Base-by-base conservation (phyloP, 2,797 vertebrate genomes). In the Martes flavigula region DNA sequence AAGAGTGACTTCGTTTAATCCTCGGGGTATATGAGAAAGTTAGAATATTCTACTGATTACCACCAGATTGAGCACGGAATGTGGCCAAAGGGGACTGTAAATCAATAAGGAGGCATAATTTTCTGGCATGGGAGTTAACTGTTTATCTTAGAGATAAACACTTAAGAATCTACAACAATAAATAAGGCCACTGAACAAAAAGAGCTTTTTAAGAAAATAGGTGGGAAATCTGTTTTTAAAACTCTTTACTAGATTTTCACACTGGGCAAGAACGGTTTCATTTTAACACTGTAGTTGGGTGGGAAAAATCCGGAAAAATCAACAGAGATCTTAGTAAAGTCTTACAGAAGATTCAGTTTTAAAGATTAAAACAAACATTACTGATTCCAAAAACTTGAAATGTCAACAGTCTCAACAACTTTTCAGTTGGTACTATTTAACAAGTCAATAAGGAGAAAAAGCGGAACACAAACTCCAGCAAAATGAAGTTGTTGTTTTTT, bases 111-210 rank as follows among this genome's bases (percentile, higher is more conserved):
- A 87, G 54, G 87, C 38, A 73, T 64, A 18, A 86, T 97, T 96
- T 96, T 93, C 95, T 97, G 78, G 89, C 40, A 78, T 73, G 90
- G 40, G 70, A 94, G 94, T 95, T 77, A 81, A 92, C n/a, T 38
- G 90, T 75, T 97, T 96, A 94, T 81, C 90, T 54, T 1, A 94
- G 68, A 97, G 98, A 97, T 97, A 97, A 98, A 77, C 73, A 84
- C 88, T 96, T 56, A 92, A 96, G 87, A 97, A 94, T 88, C 89
- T 5, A 0, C 5, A 21, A 94, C 38, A 81, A 72, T 95, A 92
- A 72, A 75, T 46, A 84, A 66, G 96, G 82, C 85, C 46, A 54
- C 17, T 25, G 64, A 77, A 84, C 30, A 86, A 82, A 95, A 62
- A 89, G 6, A 73, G 43, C 35, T 56, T 68, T 83, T 73, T 10